These are phyloP conservation scores for Pararge aegeria DNA, from an alignment of 1,140 invertebrate species.

Conservation along the genomic window DNA sequence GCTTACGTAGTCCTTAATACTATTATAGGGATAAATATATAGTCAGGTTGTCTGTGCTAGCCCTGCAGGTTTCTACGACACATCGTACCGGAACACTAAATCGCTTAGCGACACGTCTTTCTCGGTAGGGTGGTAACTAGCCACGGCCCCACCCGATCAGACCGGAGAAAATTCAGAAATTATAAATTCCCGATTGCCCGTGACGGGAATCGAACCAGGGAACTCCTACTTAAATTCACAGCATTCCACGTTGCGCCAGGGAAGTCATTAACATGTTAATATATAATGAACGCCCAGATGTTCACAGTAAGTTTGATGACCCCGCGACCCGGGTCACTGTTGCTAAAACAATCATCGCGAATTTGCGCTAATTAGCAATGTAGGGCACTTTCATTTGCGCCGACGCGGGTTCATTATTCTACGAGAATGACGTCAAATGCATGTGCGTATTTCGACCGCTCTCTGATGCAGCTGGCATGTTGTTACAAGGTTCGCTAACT, in stretches of 20 bases:
- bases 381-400: slow-evolving; percentile 1
- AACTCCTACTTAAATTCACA: not conserved
- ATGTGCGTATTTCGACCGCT: no score
- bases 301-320: slow-evolving; percentile 14
- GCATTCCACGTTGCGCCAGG: no score
- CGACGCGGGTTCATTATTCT: not conserved
- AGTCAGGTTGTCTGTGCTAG: no score
- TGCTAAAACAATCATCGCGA: slow-evolving; percentile 24
- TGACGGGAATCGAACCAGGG: no score
- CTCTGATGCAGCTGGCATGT: no score
- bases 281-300: slow-evolving; percentile 9
- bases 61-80: not conserved
- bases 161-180: no score
- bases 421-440: not conserved
- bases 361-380: slow-evolving; percentile 25
- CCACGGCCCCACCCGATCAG: no score
- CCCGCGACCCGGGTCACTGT: slow-evolving; percentile 13
- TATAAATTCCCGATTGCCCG: no score
- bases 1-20: no score
- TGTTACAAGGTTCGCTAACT: no score
- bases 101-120: not conserved
- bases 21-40: no score
- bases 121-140: slow-evolving; percentile 1
- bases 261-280: no score
- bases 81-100: not conserved